Evolutionary conservation across 2,797 vertebrate species (phyloP).

Genomic region (Pseudotriccus pelzelni): DNA sequence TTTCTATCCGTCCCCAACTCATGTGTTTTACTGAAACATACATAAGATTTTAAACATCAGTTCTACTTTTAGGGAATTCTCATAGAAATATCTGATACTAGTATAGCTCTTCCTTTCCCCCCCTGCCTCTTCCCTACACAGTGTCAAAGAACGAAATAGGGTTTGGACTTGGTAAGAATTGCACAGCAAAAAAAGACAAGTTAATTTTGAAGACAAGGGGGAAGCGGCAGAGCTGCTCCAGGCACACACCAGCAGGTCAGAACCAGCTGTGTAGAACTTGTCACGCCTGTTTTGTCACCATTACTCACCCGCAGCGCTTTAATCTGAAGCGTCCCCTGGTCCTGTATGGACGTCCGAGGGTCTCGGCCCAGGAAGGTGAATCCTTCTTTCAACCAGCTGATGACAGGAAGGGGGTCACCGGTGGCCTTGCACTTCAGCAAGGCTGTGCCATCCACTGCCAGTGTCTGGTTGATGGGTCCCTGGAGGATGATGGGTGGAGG

Average conservation of each 20-base stretch:
- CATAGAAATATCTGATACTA: neutral
- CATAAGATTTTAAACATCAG: rapidly evolving
- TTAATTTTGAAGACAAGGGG: neutral
- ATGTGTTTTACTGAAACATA: neutral
- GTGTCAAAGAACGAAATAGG: neutral
- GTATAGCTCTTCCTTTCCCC: neutral
- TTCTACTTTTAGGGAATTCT: neutral
- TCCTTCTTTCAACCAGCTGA: slow-evolving; percentile 98
- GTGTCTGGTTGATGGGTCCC: slow-evolving; percentile 93
- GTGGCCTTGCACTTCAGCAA: slow-evolving; percentile 95
- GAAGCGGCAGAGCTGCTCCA: neutral
- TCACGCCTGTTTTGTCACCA: rapidly evolving
- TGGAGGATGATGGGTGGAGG: slow-evolving; percentile 97
- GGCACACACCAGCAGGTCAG: neutral
- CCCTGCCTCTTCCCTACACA: rapidly evolving
- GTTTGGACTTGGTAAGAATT: neutral
- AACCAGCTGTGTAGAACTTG: rapidly evolving
- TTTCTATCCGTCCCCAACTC: neutral
- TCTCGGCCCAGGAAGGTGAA: slow-evolving; percentile 94
- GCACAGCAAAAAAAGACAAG: neutral
- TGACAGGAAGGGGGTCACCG: slow-evolving; percentile 92
- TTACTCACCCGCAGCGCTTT: slow-evolving; percentile 86
- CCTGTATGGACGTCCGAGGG: slow-evolving; percentile 91
- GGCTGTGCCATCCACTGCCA: slow-evolving; percentile 89
- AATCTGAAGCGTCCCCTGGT: slow-evolving; percentile 94